Evolutionary conservation across 2,797 vertebrate genomes (phyloP), one percentile per base, ranked within the genome.

Genomic region (Morelia viridis): DNA sequence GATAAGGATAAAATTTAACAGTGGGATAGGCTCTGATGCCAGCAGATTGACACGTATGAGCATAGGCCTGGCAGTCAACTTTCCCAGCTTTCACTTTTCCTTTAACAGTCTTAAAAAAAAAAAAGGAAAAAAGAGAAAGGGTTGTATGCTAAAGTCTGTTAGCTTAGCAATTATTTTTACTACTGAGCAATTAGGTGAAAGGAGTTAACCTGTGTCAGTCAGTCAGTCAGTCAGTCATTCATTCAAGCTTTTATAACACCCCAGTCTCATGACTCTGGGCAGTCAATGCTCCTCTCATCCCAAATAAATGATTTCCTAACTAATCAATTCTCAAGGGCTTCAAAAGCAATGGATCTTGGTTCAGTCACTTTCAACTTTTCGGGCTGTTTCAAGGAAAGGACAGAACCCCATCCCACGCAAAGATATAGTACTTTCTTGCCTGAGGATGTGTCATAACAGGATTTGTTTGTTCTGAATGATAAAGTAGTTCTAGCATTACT

Each of bases 41-140:
- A 13, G 98, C 98, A 26, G 95, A 97, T 91, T 99, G 98, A 93
- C 99, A 99, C 10, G 96, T 98, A 5, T 98, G 98, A 80, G 97
- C 94, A 91, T 98, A 97, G 1, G 98, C 98, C 95, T 99, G 98
- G 95, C 99, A 99, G 97, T 99, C 98, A 68, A 99, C 96, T 96
- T 99, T 99, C n/a, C 99, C 99, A 68, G 99, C 98, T 92, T 98
- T 98, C 56, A 99, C 97, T 89, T 97, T 98, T 87, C 98, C 98
- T 97, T 99, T 99, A 80, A 99, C 19, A 0, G 97, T 84, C 92
- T 97, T 99, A 99, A 96, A 93, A 92, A 93, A 90, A 62, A 17
- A 2, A 61, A 0, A 58, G 57, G 12, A 0, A 87, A 35, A 31
- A 15, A 5, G n/a, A 61, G 17, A 85, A 11, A 17, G 28, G 61